Evolutionary conservation across 1,140 invertebrate species (phyloP).

Genomic region (Adoxophyes honmai): DNA sequence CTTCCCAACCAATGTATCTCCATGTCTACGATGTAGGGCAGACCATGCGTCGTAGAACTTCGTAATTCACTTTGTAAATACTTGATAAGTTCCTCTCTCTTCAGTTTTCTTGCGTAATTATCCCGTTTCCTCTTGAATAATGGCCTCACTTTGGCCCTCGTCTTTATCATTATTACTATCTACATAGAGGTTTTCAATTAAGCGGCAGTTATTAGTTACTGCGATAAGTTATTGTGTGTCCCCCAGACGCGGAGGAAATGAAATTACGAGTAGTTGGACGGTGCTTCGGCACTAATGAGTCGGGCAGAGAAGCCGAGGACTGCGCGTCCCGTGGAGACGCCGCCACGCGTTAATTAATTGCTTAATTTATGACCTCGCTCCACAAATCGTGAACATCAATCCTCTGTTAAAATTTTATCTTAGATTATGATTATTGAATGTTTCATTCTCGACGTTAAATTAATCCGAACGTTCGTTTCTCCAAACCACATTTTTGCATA

Average conservation of each 20-base stretch:
- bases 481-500: neutral
- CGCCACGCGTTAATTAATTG: neutral
- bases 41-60: slow-evolving; percentile 49
- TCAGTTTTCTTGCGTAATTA: slow-evolving; percentile 31
- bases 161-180: slow-evolving; percentile 25
- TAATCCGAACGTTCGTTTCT: slow-evolving; percentile 6
- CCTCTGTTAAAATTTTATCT: too few relatives aligned
- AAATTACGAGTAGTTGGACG: slow-evolving; percentile 11
- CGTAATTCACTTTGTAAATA: slow-evolving; percentile 44
- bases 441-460: slow-evolving; percentile 3
- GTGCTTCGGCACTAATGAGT: slow-evolving; percentile 12
- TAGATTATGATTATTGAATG: slow-evolving; percentile 7
- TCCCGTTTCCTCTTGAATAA: slow-evolving; percentile 36
- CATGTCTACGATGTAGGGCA: slow-evolving; percentile 44
- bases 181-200: slow-evolving; percentile 5
- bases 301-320: slow-evolving; percentile 1
- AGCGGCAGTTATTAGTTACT: slow-evolving; percentile 7
- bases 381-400: too few relatives aligned
- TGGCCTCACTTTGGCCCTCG: slow-evolving; percentile 24
- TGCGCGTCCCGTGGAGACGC: slow-evolving; percentile 1
- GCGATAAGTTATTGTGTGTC: slow-evolving; percentile 11
- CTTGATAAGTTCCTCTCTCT: slow-evolving; percentile 31
- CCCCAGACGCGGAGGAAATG: slow-evolving; percentile 9
- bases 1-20: slow-evolving; percentile 47
- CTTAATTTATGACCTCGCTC: slow-evolving; percentile 1